phyloP scores from a whole-genome alignment of 1,140 invertebrate species.

The Vanessa tameamea region DNA sequence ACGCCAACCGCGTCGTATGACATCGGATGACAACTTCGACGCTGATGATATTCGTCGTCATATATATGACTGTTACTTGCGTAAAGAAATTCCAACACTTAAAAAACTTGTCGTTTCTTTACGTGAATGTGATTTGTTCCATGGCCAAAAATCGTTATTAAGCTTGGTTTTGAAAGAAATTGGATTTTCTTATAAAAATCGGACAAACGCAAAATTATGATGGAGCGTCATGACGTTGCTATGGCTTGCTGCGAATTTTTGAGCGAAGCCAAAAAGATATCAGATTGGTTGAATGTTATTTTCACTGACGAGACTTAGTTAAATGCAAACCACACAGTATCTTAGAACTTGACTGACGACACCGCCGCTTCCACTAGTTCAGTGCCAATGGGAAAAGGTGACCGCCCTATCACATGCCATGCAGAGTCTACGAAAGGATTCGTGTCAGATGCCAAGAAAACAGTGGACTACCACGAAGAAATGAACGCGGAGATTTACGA shows the following conservation, averaged over 20 bases:
- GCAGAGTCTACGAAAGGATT: too few relatives aligned
- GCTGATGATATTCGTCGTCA: slow-evolving; percentile 39
- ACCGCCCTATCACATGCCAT: too few relatives aligned
- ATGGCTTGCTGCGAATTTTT: slow-evolving; percentile 26
- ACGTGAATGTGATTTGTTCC: slow-evolving; percentile 31
- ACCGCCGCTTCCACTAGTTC: too few relatives aligned
- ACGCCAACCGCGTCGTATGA: slow-evolving; percentile 13
- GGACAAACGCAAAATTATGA: slow-evolving; percentile 43
- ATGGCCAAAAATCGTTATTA: slow-evolving; percentile 22
- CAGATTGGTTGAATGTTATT: slow-evolving; percentile 28
- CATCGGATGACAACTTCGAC: slow-evolving; percentile 35
- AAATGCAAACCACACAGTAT: not conserved
- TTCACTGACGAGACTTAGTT: slow-evolving; percentile 11
- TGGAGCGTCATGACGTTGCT: slow-evolving; percentile 37
- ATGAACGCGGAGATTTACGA: slow-evolving; percentile 44
- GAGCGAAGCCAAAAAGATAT: slow-evolving; percentile 21
- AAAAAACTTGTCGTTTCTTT: slow-evolving; percentile 33
- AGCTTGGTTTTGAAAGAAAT: slow-evolving; percentile 33
- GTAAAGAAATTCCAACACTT: slow-evolving; percentile 21
- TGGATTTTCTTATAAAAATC: slow-evolving; percentile 33
- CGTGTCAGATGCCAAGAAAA: slow-evolving; percentile 29
- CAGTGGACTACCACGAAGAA: slow-evolving; percentile 42
- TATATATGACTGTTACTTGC: slow-evolving; percentile 36
- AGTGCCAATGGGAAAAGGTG: too few relatives aligned
- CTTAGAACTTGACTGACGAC: too few relatives aligned